Evolutionary conservation across 2,113 vertebrate species (phyloP).

Genomic region (Scalopus aquaticus): DNA sequence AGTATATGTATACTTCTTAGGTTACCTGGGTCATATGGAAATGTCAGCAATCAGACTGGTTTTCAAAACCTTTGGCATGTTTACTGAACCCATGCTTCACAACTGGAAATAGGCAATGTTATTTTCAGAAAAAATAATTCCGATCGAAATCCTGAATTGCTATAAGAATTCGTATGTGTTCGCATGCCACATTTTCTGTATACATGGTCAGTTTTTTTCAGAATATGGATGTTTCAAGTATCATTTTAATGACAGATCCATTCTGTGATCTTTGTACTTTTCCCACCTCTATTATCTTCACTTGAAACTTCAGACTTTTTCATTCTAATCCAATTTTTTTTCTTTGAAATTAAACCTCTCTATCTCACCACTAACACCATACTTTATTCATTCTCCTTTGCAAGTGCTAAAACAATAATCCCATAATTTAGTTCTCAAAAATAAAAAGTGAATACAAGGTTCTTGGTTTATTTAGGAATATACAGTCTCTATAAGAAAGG

Average conservation of each 20-base stretch:
- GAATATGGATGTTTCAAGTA: not conserved
- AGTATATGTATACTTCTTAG: not conserved
- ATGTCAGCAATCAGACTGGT: not conserved
- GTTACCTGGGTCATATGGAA: not conserved
- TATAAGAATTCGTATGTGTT: not conserved
- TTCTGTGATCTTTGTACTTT: not conserved
- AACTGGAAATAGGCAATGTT: not conserved
- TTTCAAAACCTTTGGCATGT: not conserved
- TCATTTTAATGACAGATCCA: not conserved
- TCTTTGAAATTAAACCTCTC: not conserved
- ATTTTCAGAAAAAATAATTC: not conserved
- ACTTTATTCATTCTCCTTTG: not conserved
- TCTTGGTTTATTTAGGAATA: not conserved
- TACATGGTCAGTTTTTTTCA: not conserved
- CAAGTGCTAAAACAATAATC: not conserved
- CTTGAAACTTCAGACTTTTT: not conserved
- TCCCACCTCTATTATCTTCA: not conserved
- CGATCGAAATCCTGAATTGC: not conserved
- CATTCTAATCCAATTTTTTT: not conserved
- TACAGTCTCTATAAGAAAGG: not conserved
- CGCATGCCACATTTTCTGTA: not conserved
- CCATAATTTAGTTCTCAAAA: constrained; percentile 6
- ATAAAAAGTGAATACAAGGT: no score
- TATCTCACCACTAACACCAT: not conserved
- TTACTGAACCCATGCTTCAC: not conserved